Conservation (phyloP, 2,113 vertebrate species). For the Paradoxurus hermaphroditus region DNA sequence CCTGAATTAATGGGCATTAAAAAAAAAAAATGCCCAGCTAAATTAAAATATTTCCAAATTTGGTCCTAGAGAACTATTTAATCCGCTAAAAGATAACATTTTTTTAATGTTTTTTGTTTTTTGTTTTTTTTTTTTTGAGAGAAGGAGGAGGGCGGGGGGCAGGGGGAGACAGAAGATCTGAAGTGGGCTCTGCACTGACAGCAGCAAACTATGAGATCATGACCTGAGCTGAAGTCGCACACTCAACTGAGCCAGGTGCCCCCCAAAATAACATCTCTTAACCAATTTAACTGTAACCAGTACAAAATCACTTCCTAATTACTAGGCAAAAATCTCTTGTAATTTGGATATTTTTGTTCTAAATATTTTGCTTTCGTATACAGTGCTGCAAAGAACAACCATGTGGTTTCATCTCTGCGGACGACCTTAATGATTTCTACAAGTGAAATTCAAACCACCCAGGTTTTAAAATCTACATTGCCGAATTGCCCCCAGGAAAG, state of each 20-base stretch:
- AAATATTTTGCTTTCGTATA: background rate
- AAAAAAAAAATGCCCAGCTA: background rate
- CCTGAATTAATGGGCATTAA: background rate
- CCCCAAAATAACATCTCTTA: background rate
- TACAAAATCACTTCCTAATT: background rate
- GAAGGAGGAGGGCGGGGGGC: too few species aligned
- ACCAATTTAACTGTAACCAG: background rate
- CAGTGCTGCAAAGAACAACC: background rate
- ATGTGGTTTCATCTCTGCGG: background rate
- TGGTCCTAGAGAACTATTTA: background rate
- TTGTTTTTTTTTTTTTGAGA: too few species aligned
- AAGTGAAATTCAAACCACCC: background rate
- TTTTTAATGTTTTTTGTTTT: too few species aligned
- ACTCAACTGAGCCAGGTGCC: too few species aligned
- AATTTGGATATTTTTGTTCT: background rate
- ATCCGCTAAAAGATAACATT: background rate
- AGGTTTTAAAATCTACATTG: background rate
- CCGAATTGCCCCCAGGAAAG: background rate
- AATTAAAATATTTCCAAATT: conserved; percentile 10
- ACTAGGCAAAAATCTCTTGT: background rate
- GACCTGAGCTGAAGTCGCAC: too few species aligned
- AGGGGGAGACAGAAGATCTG: too few species aligned
- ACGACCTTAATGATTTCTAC: background rate
- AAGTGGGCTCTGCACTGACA: too few species aligned
- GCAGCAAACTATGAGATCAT: too few species aligned